Percentiles rank a stretch among this genome's conserved stretches.
phyloP scores from a whole-genome alignment of 2,888 invertebrate genomes.

The Eucera pruinosa region DNA sequence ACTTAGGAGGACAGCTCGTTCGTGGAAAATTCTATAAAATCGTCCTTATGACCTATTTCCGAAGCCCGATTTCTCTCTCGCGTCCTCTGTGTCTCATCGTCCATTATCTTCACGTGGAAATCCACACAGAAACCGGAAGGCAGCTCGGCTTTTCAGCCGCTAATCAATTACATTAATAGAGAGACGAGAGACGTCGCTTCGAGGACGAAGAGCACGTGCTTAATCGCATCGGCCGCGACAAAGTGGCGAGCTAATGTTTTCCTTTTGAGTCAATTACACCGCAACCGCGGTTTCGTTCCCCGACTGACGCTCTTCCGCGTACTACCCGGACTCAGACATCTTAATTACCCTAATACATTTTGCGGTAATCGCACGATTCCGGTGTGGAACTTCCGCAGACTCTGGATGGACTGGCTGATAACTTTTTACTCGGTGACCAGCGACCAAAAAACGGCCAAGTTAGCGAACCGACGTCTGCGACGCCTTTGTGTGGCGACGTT shows the following conservation, averaged over 20 bases:
- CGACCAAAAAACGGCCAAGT: constrained; percentile 14
- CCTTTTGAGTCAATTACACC: constrained; percentile 47
- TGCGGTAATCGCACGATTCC: constrained; percentile 46
- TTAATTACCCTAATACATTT: constrained; percentile 56
- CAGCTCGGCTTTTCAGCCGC: background rate
- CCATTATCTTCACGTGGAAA: background rate
- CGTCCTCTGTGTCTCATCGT: too few relatives aligned
- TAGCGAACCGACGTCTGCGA: constrained; percentile 15
- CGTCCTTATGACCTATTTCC: too few relatives aligned
- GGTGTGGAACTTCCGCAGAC: constrained; percentile 17
- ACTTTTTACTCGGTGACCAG: constrained; percentile 35
- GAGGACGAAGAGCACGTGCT: background rate
- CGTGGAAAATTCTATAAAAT: too few relatives aligned
- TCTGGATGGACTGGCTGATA: constrained; percentile 21
- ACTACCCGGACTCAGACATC: constrained; percentile 23
- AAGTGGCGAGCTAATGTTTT: constrained; percentile 48
- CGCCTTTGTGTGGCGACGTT: constrained; percentile 3
- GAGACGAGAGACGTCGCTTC: constrained; percentile 2
- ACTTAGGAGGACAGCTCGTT: too few relatives aligned
- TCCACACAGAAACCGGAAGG: background rate
- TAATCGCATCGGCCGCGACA: constrained; percentile 34
- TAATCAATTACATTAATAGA: constrained; percentile 41
- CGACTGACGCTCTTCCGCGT: constrained; percentile 5
- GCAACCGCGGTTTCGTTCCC: constrained; percentile 25
- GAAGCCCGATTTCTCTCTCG: too few relatives aligned